A percentile compares a stretch with the other conserved stretches of the same genome.
Evolutionary conservation across 2,888 invertebrate genomes (phyloP).

Genomic region (Formica aserva): DNA sequence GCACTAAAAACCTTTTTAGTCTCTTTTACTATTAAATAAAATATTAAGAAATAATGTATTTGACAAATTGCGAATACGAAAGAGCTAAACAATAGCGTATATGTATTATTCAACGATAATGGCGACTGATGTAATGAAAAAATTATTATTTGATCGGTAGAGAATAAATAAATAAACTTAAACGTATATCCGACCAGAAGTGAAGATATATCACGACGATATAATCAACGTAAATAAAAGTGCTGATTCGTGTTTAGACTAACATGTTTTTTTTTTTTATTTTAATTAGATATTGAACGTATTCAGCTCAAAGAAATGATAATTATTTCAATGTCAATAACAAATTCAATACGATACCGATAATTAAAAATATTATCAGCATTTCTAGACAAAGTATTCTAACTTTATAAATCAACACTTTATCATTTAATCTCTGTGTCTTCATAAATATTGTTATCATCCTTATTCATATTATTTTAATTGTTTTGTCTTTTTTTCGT

Average conservation of each 20-base stretch:
- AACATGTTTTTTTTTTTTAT: background rate
- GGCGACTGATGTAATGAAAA: background rate
- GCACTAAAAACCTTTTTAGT: background rate
- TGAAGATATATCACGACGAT: background rate
- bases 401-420: background rate
- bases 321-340: background rate
- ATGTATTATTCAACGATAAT: background rate
- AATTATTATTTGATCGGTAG: slow-evolving; percentile 3
- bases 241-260: slow-evolving; percentile 33
- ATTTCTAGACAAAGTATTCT: background rate
- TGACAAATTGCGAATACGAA: background rate
- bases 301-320: background rate
- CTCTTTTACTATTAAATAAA: background rate
- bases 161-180: slow-evolving; percentile 28
- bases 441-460: background rate
- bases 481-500: background rate
- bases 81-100: background rate
- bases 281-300: background rate
- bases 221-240: slow-evolving; percentile 51
- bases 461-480: background rate
- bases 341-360: background rate
- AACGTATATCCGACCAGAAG: slow-evolving; percentile 22
- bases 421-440: background rate
- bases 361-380: background rate
- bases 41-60: background rate